Percentiles rank a stretch among this genome's conserved stretches.
These are phyloP conservation scores for Ricordea florida DNA, from an alignment of 92 coral and sea anemone genomes.

Conservation along the genomic window DNA sequence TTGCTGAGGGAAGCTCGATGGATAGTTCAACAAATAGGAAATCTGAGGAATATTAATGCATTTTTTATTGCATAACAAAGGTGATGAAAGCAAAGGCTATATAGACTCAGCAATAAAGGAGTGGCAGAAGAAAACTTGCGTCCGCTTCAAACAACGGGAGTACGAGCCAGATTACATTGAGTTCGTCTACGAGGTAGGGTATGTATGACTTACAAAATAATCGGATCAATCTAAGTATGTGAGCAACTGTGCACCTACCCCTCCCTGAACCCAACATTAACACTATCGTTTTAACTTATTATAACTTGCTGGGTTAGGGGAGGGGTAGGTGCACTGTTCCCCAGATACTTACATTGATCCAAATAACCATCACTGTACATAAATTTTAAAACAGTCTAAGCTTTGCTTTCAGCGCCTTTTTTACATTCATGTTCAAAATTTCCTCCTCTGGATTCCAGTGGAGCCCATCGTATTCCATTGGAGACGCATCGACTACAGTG, in stretches of 20 bases:
- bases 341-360: too few relatives aligned
- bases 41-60: neutral
- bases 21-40: neutral
- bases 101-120: constrained; percentile 73
- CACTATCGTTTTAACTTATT: neutral
- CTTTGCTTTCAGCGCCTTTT: too few relatives aligned
- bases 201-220: neutral
- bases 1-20: too few relatives aligned
- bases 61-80: constrained; percentile 40
- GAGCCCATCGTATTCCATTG: too few relatives aligned
- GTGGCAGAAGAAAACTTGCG: constrained; percentile 79
- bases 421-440: too few relatives aligned
- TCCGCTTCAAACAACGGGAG: constrained; percentile 46
- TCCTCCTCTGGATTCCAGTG: too few relatives aligned
- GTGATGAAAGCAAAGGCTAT: constrained; percentile 46
- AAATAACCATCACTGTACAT: too few relatives aligned
- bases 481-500: too few relatives aligned
- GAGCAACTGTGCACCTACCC: neutral
- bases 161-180: constrained; percentile 73
- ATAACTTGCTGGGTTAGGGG: too few relatives aligned
- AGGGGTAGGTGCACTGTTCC: too few relatives aligned
- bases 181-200: constrained; percentile 96
- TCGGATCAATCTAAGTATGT: neutral
- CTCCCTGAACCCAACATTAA: neutral
- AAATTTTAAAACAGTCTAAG: too few relatives aligned